Evolutionary conservation across 2,888 invertebrate species (phyloP).

Genomic region (Loripinus fragilis): DNA sequence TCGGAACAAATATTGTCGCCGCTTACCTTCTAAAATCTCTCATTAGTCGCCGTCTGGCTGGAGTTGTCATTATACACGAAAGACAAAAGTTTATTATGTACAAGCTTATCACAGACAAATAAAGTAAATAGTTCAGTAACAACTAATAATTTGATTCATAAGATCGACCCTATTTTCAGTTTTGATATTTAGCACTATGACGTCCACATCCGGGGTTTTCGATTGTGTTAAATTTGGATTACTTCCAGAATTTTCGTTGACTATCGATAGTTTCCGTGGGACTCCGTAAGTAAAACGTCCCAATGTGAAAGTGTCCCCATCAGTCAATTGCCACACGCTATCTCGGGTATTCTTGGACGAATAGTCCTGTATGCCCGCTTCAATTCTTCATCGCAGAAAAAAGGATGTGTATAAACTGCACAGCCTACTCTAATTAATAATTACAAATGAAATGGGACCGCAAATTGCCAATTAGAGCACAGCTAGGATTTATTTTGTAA

Average conservation of each 20-base stretch:
- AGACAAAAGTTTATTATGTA: slow-evolving; percentile 5
- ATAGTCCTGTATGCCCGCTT: no score
- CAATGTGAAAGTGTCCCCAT: no score
- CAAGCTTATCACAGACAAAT: slow-evolving; percentile 41
- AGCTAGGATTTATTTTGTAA: no score
- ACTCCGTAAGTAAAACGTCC: no score
- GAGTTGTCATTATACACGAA: slow-evolving; percentile 92
- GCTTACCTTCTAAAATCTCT: slow-evolving; percentile 88
- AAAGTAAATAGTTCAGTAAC: background rate
- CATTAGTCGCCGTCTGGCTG: slow-evolving; percentile 99
- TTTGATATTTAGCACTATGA: slow-evolving; percentile 62
- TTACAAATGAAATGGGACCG: no score
- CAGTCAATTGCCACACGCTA: no score
- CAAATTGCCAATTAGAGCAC: no score
- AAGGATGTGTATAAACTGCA: no score
- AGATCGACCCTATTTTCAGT: slow-evolving; percentile 20
- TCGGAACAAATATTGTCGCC: slow-evolving; percentile 19
- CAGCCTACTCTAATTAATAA: no score
- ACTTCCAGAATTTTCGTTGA: slow-evolving; percentile 46
- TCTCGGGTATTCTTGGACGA: no score
- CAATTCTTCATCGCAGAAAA: no score
- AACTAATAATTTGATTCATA: slow-evolving; percentile 11
- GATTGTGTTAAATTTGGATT: slow-evolving; percentile 53
- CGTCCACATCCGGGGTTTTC: slow-evolving; percentile 70
- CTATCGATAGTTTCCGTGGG: background rate